Evolutionary conservation across 2,797 vertebrate genomes (phyloP).

Genomic region (Catostomus latipinnis): DNA sequence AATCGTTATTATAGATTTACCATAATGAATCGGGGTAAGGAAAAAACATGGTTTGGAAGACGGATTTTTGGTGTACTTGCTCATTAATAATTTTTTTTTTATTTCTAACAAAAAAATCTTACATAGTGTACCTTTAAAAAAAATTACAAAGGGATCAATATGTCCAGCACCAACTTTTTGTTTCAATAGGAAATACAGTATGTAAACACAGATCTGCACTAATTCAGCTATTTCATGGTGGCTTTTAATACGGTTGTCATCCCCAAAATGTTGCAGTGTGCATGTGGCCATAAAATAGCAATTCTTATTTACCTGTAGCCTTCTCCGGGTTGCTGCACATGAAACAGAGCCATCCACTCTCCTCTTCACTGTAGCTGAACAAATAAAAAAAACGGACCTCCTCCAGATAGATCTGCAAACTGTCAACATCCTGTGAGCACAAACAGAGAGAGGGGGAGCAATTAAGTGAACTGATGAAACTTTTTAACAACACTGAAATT

Average conservation of each 20-base stretch:
- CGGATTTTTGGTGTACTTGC: too few species aligned
- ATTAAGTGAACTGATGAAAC: background rate
- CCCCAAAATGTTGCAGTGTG: background rate
- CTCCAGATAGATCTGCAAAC: slow-evolving; percentile 87
- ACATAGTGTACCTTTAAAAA: too few species aligned
- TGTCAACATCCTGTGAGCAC: slow-evolving; percentile 85
- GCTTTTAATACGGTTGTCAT: background rate
- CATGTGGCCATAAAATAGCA: background rate
- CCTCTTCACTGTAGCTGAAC: slow-evolving; percentile 91
- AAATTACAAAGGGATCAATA: too few species aligned
- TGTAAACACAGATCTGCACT: too few species aligned
- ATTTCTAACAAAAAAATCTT: too few species aligned
- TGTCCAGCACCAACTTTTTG: too few species aligned
- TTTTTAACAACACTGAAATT: background rate
- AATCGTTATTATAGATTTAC: too few species aligned
- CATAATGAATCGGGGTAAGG: too few species aligned
- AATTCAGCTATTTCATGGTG: too few species aligned
- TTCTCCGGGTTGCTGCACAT: slow-evolving; percentile 98
- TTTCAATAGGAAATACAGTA: too few species aligned
- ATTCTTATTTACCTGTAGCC: slow-evolving; percentile 82
- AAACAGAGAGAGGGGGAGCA: slow-evolving; percentile 4
- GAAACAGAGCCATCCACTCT: slow-evolving; percentile 91
- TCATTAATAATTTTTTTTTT: too few species aligned
- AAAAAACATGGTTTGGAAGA: too few species aligned
- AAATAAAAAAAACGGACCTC: slow-evolving; percentile 96